A percentile compares a stretch with the other conserved stretches of the same genome.
Evolutionary conservation across 2,888 invertebrate genomes (phyloP).

Genomic region (Microchrysa polita): DNA sequence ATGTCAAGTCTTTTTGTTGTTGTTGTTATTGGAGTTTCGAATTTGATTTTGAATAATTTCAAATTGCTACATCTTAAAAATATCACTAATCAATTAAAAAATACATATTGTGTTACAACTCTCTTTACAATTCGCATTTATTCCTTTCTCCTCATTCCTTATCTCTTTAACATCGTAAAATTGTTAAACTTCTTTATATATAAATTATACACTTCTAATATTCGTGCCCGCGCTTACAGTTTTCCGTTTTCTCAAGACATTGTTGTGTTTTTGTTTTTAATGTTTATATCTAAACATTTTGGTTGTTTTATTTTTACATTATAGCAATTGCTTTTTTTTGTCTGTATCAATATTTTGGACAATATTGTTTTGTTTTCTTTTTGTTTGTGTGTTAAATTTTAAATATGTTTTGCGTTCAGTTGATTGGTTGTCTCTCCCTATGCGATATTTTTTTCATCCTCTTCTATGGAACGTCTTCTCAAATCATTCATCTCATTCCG

Average conservation of each 20-base stretch:
- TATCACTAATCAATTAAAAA: conserved; percentile 38
- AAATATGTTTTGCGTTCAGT: neutral
- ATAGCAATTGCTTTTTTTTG: conserved; percentile 10
- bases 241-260: conserved; percentile 12
- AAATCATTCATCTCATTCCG: neutral
- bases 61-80: conserved; percentile 29
- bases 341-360: conserved; percentile 20
- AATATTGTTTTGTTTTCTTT: conserved; percentile 38
- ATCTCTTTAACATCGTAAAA: conserved; percentile 24
- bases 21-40: conserved; percentile 23
- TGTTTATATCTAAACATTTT: conserved; percentile 8
- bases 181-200: conserved; percentile 30
- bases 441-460: neutral
- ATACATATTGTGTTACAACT: conserved; percentile 23
- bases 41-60: conserved; percentile 12
- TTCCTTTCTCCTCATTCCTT: conserved; percentile 18
- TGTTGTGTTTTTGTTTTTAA: too few relatives aligned
- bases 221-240: conserved; percentile 23
- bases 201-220: conserved; percentile 35
- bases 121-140: conserved; percentile 31
- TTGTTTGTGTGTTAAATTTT: neutral
- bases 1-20: conserved; percentile 35
- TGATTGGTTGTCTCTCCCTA: neutral
- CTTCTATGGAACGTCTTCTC: neutral
- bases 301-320: neutral